Evolutionary conservation across 2,888 invertebrate species (phyloP), one percentile per base, ranked within the genome.

Genomic region (Osedax frankpressi): DNA sequence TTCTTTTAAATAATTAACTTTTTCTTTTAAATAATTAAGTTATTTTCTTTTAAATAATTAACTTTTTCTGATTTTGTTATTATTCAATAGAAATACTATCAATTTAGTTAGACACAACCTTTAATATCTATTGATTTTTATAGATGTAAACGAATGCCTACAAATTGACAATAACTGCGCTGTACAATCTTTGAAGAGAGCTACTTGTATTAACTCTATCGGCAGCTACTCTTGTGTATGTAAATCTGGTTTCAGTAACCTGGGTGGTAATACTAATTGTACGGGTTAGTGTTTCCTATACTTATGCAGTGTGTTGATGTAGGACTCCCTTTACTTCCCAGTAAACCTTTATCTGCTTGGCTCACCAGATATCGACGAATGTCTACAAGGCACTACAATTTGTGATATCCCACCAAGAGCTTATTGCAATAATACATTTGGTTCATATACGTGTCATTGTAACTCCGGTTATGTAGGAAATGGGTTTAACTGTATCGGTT

Each of bases 311-410:
- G n/a, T n/a, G n/a, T n/a, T n/a, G n/a, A n/a, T n/a, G n/a, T n/a
- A n/a, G n/a, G n/a, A n/a, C n/a, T n/a, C n/a, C n/a, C n/a, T n/a
- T n/a, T n/a, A n/a, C n/a, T n/a, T n/a, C n/a, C n/a, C n/a, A n/a
- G n/a, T n/a, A n/a, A n/a, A n/a, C n/a, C n/a, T n/a, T n/a, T n/a
- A n/a, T n/a, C n/a, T n/a, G n/a, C n/a, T n/a, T n/a, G n/a, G n/a
- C n/a, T n/a, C n/a, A n/a, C n/a, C n/a, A 69, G 69, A 69, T 30
- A 28, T 69, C 25, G 28, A 69, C 69, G 69, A 69, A 28, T 69
- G 69, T 11, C 1, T 30, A 28, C 27, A 25, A 25, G 69, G 19
- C 27, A 69, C 27, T 28, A 28, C 28, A 25, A 69, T 25, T 19
- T 69, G 69, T 19, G 69, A 69, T 3, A 24, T 11, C 29, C 25